Conservation (phyloP, 1,140 invertebrate genomes). For the Globodera ellingtonae region DNA sequence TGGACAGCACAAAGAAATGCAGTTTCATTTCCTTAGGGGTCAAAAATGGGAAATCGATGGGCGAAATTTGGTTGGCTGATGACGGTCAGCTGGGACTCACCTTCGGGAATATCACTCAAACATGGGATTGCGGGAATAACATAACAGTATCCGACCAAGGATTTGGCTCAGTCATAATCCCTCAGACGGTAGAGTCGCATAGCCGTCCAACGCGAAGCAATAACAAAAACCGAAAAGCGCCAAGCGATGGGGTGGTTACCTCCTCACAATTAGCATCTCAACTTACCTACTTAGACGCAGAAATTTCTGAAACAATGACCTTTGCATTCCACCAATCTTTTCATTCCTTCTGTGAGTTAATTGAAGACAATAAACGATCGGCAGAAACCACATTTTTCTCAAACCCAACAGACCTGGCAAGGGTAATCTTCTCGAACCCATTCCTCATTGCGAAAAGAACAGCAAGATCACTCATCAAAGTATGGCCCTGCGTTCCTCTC, state of each 20-base stretch:
- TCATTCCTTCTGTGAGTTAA: conserved; percentile 3
- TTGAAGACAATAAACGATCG: background rate
- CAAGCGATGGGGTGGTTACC: background rate
- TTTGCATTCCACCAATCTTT: conserved; percentile 1
- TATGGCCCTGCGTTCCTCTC: conserved; percentile 9
- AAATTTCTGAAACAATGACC: background rate
- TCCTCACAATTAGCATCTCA: conserved; percentile 10
- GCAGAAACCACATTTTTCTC: background rate
- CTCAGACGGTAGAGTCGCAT: no score
- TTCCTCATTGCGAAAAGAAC: conserved; percentile 2
- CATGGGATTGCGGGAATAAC: background rate
- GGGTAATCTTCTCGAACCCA: background rate
- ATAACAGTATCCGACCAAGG: conserved; percentile 2
- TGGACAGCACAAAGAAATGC: background rate
- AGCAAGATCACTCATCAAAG: background rate
- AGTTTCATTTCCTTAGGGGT: background rate
- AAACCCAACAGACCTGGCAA: conserved; percentile 5
- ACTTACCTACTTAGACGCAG: background rate
- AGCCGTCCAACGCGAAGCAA: no score
- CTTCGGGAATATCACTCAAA: background rate
- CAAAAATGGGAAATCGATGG: background rate
- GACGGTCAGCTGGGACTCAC: background rate
- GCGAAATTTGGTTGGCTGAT: conserved; percentile 1
- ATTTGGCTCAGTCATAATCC: background rate
- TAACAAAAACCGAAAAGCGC: no score